These are phyloP conservation scores for Somateria mollissima DNA, from an alignment of 2,797 vertebrate genomes.

Conservation along the genomic window DNA sequence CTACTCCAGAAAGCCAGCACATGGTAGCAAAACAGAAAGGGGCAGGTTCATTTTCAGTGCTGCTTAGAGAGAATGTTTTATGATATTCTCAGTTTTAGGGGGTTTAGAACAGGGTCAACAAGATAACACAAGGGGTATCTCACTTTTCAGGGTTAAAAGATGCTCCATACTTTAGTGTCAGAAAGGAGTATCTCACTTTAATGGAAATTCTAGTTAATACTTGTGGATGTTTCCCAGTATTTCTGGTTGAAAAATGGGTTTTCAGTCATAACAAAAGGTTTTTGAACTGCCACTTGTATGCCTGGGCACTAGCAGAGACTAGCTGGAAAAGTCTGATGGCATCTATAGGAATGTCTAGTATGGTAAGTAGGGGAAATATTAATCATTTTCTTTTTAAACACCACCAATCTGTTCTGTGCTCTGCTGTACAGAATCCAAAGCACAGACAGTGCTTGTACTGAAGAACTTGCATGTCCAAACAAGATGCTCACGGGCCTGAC, in stretches of 20 bases:
- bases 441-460: slow-evolving; percentile 36
- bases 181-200: neutral
- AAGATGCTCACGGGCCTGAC: neutral
- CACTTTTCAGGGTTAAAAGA: neutral
- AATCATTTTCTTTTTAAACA: slow-evolving; percentile 44
- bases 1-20: neutral
- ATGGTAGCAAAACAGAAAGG: neutral
- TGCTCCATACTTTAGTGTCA: neutral
- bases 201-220: neutral
- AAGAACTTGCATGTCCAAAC: slow-evolving; percentile 35
- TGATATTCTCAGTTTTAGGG: neutral
- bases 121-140: neutral
- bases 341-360: slow-evolving; percentile 17
- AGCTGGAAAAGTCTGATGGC: neutral
- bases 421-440: slow-evolving; percentile 28
- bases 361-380: slow-evolving; percentile 16
- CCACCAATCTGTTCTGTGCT: slow-evolving; percentile 2
- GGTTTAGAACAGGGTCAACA: neutral
- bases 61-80: neutral
- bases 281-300: neutral
- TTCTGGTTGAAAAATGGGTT: neutral
- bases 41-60: neutral
- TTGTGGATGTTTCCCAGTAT: neutral
- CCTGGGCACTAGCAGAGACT: neutral
- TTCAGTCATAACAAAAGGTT: neutral